phyloP scores from a whole-genome alignment of 2,797 vertebrate genomes.

The Melanotaenia trifasciata region DNA sequence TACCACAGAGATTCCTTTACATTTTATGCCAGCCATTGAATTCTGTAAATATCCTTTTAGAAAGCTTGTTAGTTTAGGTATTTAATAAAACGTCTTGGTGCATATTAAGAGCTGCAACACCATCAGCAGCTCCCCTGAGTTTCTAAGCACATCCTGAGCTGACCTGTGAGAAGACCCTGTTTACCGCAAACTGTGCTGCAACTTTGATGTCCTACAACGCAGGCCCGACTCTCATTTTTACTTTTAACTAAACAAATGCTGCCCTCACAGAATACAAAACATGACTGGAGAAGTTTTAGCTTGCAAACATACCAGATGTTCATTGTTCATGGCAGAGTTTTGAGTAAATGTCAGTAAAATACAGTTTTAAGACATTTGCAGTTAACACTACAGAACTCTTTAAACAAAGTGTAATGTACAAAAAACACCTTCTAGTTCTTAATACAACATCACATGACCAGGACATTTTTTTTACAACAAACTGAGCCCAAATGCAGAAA shows the following conservation, averaged over 20 bases:
- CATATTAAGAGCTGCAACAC: not conserved
- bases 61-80: not conserved
- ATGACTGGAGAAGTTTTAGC: not conserved
- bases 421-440: no score
- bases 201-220: no score
- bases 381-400: no score
- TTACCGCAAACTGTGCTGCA: slow-evolving; percentile 22
- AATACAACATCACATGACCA: no score
- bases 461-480: no score
- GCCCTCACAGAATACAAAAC: not conserved
- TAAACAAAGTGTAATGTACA: no score
- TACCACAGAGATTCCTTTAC: slow-evolving; percentile 9
- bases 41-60: not conserved
- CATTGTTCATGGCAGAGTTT: not conserved
- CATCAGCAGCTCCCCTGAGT: not conserved
- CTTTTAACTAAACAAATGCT: not conserved
- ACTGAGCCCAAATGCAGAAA: not conserved
- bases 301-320: not conserved
- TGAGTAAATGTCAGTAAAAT: not conserved
- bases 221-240: not conserved
- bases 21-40: not conserved
- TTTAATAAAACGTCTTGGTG: not conserved
- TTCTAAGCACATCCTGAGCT: slow-evolving; percentile 5
- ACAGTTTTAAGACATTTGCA: not conserved
- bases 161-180: slow-evolving; percentile 8